A percentile compares a stretch with the other conserved stretches of the same genome.
Evolutionary conservation across 2,888 invertebrate species (phyloP).

Genomic region (Cistogaster globosa): DNA sequence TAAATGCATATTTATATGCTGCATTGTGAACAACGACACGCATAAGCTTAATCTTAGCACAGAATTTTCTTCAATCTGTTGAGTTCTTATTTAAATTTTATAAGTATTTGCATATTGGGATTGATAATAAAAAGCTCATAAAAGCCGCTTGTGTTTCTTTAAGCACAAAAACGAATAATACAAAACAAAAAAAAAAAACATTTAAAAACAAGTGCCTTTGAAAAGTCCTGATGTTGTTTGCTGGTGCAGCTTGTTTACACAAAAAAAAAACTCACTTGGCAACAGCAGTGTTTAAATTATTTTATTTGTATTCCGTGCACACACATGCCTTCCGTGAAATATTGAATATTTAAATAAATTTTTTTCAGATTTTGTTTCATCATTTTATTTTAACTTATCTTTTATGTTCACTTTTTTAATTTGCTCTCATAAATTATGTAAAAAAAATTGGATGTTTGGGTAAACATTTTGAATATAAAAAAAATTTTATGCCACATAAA

Average conservation of each 20-base stretch:
- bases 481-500: slow-evolving; percentile 10
- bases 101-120: no score
- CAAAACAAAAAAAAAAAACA: no score
- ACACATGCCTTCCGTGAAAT: slow-evolving; percentile 19
- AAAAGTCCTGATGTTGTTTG: background rate
- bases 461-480: slow-evolving; percentile 13
- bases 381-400: slow-evolving; percentile 42
- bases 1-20: no score
- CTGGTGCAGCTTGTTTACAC: slow-evolving; percentile 2
- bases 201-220: background rate
- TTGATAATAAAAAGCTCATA: no score
- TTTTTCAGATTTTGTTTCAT: slow-evolving; percentile 23
- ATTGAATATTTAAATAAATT: background rate
- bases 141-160: background rate
- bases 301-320: background rate
- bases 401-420: slow-evolving; percentile 51
- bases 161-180: background rate
- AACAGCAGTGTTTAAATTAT: slow-evolving; percentile 11
- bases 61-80: no score
- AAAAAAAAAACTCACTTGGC: slow-evolving; percentile 19
- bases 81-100: no score
- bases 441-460: slow-evolving; percentile 10
- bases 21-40: no score
- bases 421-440: slow-evolving; percentile 58
- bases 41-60: no score